phyloP scores from a whole-genome alignment of 2,797 vertebrate genomes.

The Kryptopterus vitreolus region DNA sequence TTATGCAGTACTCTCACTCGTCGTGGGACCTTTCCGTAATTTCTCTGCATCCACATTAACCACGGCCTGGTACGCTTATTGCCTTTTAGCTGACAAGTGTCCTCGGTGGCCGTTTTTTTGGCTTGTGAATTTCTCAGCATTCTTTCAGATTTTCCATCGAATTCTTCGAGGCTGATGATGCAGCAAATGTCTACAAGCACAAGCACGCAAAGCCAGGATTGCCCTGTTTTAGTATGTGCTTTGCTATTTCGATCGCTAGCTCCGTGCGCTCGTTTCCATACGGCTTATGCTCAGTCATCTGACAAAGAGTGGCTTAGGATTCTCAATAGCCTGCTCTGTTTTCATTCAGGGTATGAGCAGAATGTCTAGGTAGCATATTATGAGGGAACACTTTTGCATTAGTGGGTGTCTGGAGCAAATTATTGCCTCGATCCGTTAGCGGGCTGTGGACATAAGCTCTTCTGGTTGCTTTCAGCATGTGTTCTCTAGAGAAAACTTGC shows the following conservation, averaged over 20 bases:
- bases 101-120: not conserved
- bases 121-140: not conserved
- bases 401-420: not conserved
- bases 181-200: not conserved
- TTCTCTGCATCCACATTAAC: not conserved
- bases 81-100: constrained; percentile 1
- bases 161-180: not conserved
- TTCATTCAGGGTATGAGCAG: not conserved
- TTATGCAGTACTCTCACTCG: not conserved
- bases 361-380: not conserved
- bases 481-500: not conserved
- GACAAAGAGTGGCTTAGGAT: not conserved
- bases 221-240: not conserved
- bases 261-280: not conserved
- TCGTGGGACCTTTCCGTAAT: not conserved
- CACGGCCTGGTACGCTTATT: not conserved
- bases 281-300: not conserved
- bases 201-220: too few species aligned
- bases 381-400: not conserved
- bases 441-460: not conserved
- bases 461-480: not conserved
- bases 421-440: not conserved
- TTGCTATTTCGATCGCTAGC: not conserved
- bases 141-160: not conserved
- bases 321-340: not conserved